Evolutionary conservation across 2,113 vertebrate genomes (phyloP).

Genomic region (Pygoscelis antarcticus): DNA sequence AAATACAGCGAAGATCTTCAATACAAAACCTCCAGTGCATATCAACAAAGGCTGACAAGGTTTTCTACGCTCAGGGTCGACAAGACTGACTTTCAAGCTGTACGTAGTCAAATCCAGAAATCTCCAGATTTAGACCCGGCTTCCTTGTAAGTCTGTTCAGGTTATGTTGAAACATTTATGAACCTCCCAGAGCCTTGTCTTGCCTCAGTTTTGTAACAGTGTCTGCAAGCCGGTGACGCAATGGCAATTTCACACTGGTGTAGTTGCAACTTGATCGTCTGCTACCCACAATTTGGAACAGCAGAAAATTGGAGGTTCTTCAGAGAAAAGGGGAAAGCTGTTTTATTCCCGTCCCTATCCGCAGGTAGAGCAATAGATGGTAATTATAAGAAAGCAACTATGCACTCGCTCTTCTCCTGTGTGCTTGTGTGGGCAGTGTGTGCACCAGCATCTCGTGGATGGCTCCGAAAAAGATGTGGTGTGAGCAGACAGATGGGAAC

Average conservation of each 20-base stretch:
- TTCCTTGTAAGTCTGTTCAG: constrained; percentile 36
- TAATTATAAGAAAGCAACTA: not conserved
- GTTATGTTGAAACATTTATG: constrained; percentile 56
- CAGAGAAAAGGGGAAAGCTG: not conserved
- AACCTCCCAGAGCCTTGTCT: constrained; percentile 20
- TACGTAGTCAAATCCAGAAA: not conserved
- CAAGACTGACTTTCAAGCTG: not conserved
- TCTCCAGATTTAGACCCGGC: constrained; percentile 8
- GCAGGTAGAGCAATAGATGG: constrained; percentile 20
- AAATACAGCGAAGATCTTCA: not conserved
- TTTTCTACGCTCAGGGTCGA: not conserved
- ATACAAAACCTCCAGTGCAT: not conserved
- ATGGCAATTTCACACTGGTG: constrained; percentile 9
- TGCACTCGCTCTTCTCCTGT: not conserved
- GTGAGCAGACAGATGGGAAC: not conserved
- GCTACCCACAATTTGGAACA: not conserved
- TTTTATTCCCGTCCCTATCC: not conserved
- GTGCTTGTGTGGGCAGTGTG: not conserved
- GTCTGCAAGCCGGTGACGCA: constrained; percentile 49
- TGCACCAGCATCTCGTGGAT: not conserved
- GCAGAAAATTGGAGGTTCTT: constrained; percentile 11
- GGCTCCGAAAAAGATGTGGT: not conserved
- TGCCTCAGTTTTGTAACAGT: constrained; percentile 47
- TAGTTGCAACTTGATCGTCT: not conserved
- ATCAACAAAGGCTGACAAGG: not conserved